A percentile compares a stretch with the other conserved stretches of the same genome.
Conservation (phyloP, 2,113 vertebrate genomes). For the Pseudorhombus dupliciocellatus region DNA sequence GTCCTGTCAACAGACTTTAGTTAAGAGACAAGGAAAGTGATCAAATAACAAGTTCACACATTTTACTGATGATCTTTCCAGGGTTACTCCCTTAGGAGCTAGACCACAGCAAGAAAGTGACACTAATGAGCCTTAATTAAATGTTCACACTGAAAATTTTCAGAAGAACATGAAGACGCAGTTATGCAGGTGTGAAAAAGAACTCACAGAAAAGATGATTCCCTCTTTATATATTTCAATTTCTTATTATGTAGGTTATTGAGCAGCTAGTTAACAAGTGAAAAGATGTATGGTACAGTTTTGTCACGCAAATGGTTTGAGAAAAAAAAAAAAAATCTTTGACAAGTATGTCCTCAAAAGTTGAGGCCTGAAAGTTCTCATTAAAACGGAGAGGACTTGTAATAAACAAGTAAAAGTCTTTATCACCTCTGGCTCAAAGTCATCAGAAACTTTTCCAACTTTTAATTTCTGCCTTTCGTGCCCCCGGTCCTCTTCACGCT, state of each 20-base stretch:
- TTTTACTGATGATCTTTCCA: constrained; percentile 3
- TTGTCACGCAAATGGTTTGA: neutral
- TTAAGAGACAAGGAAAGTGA: neutral
- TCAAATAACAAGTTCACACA: neutral
- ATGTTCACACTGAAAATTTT: constrained; percentile 20
- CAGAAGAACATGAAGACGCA: neutral
- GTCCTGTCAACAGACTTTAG: constrained; percentile 9
- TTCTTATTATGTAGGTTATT: too few relatives aligned
- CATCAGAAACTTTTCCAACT: constrained; percentile 10
- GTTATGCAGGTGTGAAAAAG: neutral
- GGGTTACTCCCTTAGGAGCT: neutral
- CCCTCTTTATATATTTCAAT: too few relatives aligned
- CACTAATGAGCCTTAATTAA: constrained; percentile 44
- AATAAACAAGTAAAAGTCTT: neutral
- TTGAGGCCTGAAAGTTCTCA: neutral
- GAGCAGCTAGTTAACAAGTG: too few relatives aligned
- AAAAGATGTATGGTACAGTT: neutral
- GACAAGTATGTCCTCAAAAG: neutral
- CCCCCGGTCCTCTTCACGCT: neutral
- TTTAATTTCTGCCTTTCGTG: constrained; percentile 19
- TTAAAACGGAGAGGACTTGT: neutral
- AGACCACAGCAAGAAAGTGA: neutral
- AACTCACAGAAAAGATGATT: neutral
- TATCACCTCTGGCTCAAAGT: constrained; percentile 24
- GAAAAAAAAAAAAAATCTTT: neutral